phyloP scores from a whole-genome alignment of 2,797 vertebrate species.

The Sebastes cheni region DNA sequence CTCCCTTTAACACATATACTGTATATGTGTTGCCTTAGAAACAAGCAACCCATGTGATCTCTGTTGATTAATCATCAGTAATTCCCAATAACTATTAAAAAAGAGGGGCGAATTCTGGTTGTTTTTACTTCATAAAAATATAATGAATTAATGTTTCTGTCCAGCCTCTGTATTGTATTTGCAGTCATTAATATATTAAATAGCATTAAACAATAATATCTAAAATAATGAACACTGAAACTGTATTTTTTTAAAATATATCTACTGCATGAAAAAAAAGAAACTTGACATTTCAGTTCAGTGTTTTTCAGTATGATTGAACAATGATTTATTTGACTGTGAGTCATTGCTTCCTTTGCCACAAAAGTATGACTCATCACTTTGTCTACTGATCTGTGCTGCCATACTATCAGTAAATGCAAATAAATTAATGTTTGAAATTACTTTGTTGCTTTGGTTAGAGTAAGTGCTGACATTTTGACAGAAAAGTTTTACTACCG shows the following conservation, averaged over 20 bases:
- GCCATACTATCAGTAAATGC: not conserved
- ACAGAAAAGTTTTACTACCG: not conserved
- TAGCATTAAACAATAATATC: not conserved
- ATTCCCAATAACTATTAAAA: not conserved
- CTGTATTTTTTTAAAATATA: not conserved
- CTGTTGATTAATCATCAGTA: constrained; percentile 3
- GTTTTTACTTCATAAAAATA: not conserved
- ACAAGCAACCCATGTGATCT: not conserved
- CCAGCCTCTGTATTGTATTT: not conserved
- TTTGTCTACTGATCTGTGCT: not conserved
- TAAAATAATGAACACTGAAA: not conserved
- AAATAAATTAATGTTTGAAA: not conserved
- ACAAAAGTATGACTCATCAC: not conserved
- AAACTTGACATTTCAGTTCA: not conserved
- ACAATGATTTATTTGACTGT: constrained; percentile 6
- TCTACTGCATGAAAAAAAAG: not conserved
- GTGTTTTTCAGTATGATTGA: not conserved
- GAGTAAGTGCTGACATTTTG: not conserved
- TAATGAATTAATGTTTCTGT: not conserved
- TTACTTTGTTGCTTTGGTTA: not conserved
- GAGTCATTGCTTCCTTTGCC: not conserved
- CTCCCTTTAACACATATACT: not conserved
- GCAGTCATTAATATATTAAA: not conserved
- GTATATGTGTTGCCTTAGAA: not conserved
- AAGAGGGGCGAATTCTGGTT: not conserved